A percentile compares a stretch with the other conserved stretches of the same genome.
These are phyloP conservation scores for Pundamilia nyererei DNA, from an alignment of 2,113 vertebrate genomes.

Conservation along the genomic window DNA sequence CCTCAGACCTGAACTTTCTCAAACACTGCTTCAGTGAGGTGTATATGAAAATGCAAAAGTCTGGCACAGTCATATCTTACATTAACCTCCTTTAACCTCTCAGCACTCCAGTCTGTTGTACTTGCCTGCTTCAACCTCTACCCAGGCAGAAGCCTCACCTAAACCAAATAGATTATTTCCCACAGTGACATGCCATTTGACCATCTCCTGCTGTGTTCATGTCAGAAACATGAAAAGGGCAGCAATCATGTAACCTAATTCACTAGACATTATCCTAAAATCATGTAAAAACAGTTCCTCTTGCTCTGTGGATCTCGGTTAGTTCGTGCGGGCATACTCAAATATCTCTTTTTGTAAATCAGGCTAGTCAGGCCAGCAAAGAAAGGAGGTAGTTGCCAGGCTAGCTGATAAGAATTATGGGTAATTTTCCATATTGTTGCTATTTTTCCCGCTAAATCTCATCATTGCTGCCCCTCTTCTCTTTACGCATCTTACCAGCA, in stretches of 20 bases:
- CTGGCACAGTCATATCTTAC: neutral
- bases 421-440: neutral
- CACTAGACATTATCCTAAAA: neutral
- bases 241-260: neutral
- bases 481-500: conserved; percentile 40
- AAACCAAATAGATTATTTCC: neutral
- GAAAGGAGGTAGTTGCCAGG: neutral
- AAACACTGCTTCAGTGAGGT: neutral
- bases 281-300: neutral
- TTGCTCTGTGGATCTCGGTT: neutral
- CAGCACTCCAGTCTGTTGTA: neutral
- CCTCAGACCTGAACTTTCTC: neutral
- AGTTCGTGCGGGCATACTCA: neutral
- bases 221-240: neutral
- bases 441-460: conserved; percentile 7
- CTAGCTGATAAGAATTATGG: neutral
- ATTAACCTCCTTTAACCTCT: neutral
- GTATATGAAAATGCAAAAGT: neutral
- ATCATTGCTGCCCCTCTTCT: neutral
- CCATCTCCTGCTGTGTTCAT: neutral
- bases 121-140: neutral
- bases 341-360: neutral
- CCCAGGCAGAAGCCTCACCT: neutral
- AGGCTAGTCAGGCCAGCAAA: neutral
- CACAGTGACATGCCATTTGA: neutral